Evolutionary conservation across 2,113 vertebrate species (phyloP).

Genomic region (Cyanistes caeruleus): DNA sequence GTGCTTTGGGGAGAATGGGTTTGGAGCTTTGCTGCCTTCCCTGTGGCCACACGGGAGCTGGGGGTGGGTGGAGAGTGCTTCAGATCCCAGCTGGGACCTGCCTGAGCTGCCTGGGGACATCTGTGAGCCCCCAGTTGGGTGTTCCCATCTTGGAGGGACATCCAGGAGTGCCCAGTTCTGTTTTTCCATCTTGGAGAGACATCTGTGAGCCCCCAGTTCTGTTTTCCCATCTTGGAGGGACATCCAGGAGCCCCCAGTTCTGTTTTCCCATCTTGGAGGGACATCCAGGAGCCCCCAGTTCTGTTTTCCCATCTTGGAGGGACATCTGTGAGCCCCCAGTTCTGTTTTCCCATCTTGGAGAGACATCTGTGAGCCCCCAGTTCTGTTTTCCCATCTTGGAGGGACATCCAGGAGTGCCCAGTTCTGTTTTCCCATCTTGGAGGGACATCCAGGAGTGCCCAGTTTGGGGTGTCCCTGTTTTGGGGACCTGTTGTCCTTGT

Average conservation of each 20-base stretch:
- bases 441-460: not conserved
- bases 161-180: fast-evolving
- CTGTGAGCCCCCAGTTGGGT: fast-evolving
- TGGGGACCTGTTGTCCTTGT: no score
- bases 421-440: not conserved
- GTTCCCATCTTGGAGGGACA: fast-evolving
- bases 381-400: not conserved
- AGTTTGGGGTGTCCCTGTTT: not conserved
- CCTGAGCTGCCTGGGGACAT: not conserved
- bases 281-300: not conserved
- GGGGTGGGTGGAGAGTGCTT: not conserved
- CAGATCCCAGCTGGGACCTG: not conserved
- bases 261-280: not conserved
- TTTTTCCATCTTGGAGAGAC: not conserved
- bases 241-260: not conserved
- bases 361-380: fast-evolving
- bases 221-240: no score
- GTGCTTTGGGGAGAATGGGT: fast-evolving
- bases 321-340: fast-evolving
- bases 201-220: not conserved
- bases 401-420: no score
- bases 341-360: fast-evolving
- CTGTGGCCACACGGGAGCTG: fast-evolving
- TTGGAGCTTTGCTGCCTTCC: fast-evolving
- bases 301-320: no score